Conservation (phyloP, 92 coral and sea anemone species). For the Pocillopora meandrina region DNA sequence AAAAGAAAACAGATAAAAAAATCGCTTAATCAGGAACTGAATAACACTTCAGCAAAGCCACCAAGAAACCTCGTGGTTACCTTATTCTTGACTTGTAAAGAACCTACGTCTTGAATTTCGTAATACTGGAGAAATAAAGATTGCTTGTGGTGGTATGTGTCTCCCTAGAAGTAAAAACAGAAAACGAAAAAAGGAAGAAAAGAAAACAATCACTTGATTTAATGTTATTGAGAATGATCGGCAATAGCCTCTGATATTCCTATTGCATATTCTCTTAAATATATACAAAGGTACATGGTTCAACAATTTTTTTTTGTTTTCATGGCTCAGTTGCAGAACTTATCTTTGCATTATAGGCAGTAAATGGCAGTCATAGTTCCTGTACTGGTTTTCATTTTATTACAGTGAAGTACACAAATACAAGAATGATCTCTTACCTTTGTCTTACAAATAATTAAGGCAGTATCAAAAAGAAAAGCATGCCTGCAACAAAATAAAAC, state of each 20-base stretch:
- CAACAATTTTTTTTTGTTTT: too few relatives aligned
- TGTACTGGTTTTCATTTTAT: too few relatives aligned
- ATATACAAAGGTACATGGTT: too few relatives aligned
- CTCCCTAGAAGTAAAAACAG: slow-evolving; percentile 62
- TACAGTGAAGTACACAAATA: background rate
- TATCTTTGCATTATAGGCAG: too few relatives aligned
- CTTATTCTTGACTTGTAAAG: slow-evolving; percentile 88
- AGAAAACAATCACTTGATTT: background rate
- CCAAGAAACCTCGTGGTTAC: slow-evolving; percentile 24
- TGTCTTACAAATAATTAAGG: slow-evolving; percentile 89
- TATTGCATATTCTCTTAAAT: too few relatives aligned
- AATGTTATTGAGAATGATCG: background rate
- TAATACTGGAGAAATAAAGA: slow-evolving; percentile 85
- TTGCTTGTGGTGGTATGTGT: slow-evolving; percentile 94
- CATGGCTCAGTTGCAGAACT: too few relatives aligned
- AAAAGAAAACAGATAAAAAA: slow-evolving; percentile 8
- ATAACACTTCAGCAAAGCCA: too few relatives aligned
- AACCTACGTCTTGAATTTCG: slow-evolving; percentile 78
- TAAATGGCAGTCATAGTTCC: too few relatives aligned
- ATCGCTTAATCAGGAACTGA: too few relatives aligned
- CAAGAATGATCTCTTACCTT: slow-evolving; percentile 47
- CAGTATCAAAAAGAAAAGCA: slow-evolving; percentile 91
- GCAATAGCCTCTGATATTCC: too few relatives aligned
- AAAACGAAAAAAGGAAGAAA: background rate
- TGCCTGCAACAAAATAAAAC: slow-evolving; percentile 58